Conservation (phyloP, 2,888 invertebrate species). For the Nemotelus nigrinus region DNA sequence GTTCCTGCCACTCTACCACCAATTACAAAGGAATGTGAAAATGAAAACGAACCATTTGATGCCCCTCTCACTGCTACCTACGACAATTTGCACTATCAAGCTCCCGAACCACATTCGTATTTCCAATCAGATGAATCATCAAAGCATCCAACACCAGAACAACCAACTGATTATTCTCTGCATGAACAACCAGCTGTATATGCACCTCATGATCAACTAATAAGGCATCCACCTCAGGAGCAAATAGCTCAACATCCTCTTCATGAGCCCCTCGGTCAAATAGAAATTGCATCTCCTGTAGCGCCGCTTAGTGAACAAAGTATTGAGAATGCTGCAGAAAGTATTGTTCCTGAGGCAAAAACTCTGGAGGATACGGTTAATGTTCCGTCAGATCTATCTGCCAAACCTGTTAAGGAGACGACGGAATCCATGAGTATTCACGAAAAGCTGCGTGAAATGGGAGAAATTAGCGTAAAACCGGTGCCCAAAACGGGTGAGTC, state of each 20-base stretch:
- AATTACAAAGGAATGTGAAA: no score
- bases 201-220: no score
- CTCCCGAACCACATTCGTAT: background rate
- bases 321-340: no score
- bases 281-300: no score
- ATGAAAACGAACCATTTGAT: no score
- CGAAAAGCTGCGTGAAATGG: constrained; percentile 73
- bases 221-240: no score
- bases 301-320: no score
- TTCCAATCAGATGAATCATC: background rate
- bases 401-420: background rate
- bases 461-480: constrained; percentile 67
- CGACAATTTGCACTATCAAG: background rate
- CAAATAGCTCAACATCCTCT: no score
- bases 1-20: background rate
- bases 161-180: background rate
- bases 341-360: no score
- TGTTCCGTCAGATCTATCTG: background rate
- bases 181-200: no score
- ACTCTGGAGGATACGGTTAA: background rate
- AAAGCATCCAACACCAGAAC: background rate
- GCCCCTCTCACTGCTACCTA: no score
- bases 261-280: no score
- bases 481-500: constrained; percentile 52
- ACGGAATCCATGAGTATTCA: constrained; percentile 68